A percentile compares a stretch with the other conserved stretches of the same genome.
These are phyloP conservation scores for Tragelaphus scriptus DNA, from an alignment of 2,113 vertebrate species.

Conservation along the genomic window DNA sequence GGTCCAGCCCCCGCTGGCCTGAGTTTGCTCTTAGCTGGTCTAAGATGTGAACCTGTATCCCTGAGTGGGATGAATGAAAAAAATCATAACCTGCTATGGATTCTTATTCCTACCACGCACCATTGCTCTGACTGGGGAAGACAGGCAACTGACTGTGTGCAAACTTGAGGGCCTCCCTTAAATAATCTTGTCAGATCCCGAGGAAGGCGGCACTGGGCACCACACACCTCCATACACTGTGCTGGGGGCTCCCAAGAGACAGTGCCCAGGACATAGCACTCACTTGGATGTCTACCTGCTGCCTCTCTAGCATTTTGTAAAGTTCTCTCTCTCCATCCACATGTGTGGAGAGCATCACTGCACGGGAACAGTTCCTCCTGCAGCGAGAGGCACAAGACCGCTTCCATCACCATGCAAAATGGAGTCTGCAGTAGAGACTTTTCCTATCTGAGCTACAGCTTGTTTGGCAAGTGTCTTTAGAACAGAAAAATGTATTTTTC, in stretches of 20 bases:
- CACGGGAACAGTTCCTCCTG: neutral
- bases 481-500: neutral
- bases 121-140: neutral
- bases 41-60: fast-evolving
- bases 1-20: neutral
- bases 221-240: fast-evolving
- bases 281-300: fast-evolving
- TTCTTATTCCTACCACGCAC: fast-evolving
- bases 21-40: neutral
- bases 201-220: neutral
- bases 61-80: neutral
- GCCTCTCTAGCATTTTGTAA: too few relatives aligned
- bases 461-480: neutral
- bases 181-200: too few relatives aligned
- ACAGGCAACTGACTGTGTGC: fast-evolving
- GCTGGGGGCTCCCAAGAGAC: neutral
- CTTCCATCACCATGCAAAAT: fast-evolving
- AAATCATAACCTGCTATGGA: neutral
- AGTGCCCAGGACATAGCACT: neutral
- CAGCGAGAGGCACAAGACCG: fast-evolving
- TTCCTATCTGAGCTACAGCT: neutral
- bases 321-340: fast-evolving
- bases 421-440: neutral
- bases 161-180: neutral
- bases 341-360: fast-evolving